Conservation (phyloP, 1,140 invertebrate genomes). For the Pemphigus obesinymphae region DNA sequence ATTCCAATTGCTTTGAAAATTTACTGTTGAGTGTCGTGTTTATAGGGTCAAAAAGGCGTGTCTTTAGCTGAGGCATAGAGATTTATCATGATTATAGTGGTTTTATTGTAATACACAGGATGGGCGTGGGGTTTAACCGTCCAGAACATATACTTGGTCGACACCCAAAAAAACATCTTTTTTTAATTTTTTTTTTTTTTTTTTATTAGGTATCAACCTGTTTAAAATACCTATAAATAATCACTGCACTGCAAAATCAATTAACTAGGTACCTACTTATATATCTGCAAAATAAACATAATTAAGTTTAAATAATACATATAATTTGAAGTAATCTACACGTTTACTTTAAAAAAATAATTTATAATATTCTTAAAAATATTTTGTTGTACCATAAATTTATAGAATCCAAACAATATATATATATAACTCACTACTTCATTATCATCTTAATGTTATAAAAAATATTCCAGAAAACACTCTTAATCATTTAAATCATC, state of each 20-base stretch:
- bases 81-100: conserved; percentile 31
- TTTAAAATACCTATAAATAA: background rate
- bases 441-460: too few species aligned
- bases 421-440: too few species aligned
- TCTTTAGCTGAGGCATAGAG: background rate
- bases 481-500: too few species aligned
- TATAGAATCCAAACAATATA: too few species aligned
- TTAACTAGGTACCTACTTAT: too few species aligned
- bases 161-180: too few species aligned
- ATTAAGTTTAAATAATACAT: background rate
- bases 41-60: conserved; percentile 22
- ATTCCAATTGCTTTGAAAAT: background rate
- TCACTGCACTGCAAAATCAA: background rate
- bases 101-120: conserved; percentile 32
- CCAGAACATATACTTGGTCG: conserved; percentile 21
- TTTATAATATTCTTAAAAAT: too few species aligned
- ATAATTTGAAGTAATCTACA: too few species aligned
- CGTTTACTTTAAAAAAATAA: too few species aligned
- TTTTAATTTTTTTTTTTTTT: background rate
- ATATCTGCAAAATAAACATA: background rate
- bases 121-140: conserved; percentile 30
- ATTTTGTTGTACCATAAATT: too few species aligned
- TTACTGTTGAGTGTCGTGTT: background rate
- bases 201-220: background rate
- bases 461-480: too few species aligned